These are phyloP conservation scores for Drosophila tristis DNA, from an alignment of 1,140 invertebrate species.

Conservation along the genomic window DNA sequence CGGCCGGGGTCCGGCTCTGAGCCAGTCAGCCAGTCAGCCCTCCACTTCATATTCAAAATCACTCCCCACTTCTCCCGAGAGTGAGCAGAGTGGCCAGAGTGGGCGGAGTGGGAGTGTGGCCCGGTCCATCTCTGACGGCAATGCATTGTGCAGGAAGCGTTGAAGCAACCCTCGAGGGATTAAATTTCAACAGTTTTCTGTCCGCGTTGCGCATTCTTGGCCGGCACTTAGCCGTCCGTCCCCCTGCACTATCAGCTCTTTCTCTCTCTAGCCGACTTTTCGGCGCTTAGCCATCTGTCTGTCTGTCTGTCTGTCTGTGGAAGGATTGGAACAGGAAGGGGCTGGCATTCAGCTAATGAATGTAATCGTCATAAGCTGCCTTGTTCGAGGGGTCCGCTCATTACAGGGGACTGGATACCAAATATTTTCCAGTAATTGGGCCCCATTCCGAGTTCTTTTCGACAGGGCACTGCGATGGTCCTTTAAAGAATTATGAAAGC, in stretches of 20 bases:
- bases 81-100: too few species aligned
- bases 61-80: conserved; percentile 2
- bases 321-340: conserved; percentile 27
- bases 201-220: conserved; percentile 75
- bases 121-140: not conserved
- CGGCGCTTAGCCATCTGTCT: conserved; percentile 57
- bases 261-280: conserved; percentile 62
- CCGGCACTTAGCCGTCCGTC: conserved; percentile 52
- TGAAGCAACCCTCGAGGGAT: conserved; percentile 82
- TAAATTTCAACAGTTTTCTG: conserved; percentile 79
- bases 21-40: not conserved
- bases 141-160: conserved; percentile 64
- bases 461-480: not conserved
- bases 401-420: conserved; percentile 44
- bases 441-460: conserved; percentile 8
- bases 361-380: conserved; percentile 78
- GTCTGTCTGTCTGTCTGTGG: conserved; percentile 20
- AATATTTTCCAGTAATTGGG: conserved; percentile 70
- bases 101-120: too few species aligned
- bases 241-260: conserved; percentile 12
- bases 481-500: conserved; percentile 48
- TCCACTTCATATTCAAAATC: conserved; percentile 62
- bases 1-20: too few species aligned
- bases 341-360: conserved; percentile 73
- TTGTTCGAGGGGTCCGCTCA: conserved; percentile 45